Evolutionary conservation across 2,113 vertebrate species (phyloP).

Genomic region (Eolophus roseicapilla): DNA sequence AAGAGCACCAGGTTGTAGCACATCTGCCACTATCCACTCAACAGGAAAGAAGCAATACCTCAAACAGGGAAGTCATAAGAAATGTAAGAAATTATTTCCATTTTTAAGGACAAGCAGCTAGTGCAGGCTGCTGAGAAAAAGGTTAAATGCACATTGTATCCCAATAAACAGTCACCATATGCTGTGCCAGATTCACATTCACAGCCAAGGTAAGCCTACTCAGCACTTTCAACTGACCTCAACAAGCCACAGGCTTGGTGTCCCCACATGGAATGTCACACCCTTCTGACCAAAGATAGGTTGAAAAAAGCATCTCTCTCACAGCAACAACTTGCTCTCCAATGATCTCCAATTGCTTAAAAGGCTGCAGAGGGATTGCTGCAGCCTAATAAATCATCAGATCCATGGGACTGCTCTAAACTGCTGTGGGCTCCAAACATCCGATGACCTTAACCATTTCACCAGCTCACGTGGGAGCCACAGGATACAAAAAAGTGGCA

Average conservation of each 20-base stretch:
- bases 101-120: background rate
- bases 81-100: background rate
- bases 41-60: background rate
- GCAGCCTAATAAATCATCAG: background rate
- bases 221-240: background rate
- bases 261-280: background rate
- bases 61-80: background rate
- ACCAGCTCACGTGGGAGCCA: background rate
- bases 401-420: background rate
- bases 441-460: accelerated
- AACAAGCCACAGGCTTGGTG: background rate
- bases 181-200: background rate
- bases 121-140: background rate
- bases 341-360: accelerated
- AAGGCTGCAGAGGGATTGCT: background rate
- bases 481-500: background rate
- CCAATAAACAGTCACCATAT: background rate
- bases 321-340: background rate
- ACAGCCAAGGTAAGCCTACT: background rate
- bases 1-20: background rate
- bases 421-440: background rate
- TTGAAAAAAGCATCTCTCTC: background rate
- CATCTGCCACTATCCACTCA: background rate
- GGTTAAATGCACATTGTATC: accelerated
- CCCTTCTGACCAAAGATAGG: background rate